A percentile compares a stretch with the other conserved stretches of the same genome.
Conservation (phyloP, 2,888 invertebrate genomes). For the Idaea biselata region DNA sequence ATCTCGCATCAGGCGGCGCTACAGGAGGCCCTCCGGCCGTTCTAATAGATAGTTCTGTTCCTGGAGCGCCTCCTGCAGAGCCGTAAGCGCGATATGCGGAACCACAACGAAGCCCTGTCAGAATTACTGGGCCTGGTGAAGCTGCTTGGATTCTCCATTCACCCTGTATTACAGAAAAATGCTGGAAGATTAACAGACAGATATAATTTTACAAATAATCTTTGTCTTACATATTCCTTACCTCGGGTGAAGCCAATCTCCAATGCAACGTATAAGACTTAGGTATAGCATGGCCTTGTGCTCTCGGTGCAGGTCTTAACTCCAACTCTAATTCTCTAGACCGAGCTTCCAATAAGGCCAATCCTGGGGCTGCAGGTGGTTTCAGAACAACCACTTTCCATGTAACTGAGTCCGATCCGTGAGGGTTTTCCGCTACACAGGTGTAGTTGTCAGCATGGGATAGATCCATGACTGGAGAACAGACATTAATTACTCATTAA, state of each 20-base stretch:
- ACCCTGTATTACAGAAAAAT: conserved; percentile 68
- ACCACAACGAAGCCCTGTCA: conserved; percentile 90
- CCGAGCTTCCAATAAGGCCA: conserved; percentile 79
- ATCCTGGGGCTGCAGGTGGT: conserved; percentile 85
- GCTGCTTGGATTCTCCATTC: conserved; percentile 82
- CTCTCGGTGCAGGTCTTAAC: conserved; percentile 56
- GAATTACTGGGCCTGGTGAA: conserved; percentile 72
- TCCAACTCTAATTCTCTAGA: conserved; percentile 69
- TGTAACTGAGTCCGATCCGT: conserved; percentile 90
- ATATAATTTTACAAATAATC: not conserved
- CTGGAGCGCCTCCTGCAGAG: conserved; percentile 89
- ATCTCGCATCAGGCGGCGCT: conserved; percentile 86
- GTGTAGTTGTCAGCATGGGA: conserved; percentile 89
- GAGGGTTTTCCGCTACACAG: conserved; percentile 89
- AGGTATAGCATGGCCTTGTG: conserved; percentile 67
- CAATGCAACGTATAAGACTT: conserved; percentile 85
- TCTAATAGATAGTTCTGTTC: conserved; percentile 87
- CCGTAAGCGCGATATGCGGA: conserved; percentile 90
- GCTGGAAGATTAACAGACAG: not conserved
- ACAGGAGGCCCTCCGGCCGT: conserved; percentile 86
- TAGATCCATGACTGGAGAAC: conserved; percentile 81
- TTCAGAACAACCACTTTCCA: conserved; percentile 89
- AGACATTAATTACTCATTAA: not conserved
- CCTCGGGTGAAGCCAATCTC: conserved; percentile 85
- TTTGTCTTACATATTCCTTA: conserved; percentile 51